Base-by-base conservation (phyloP, 2,797 vertebrate species). In the Periparus ater region DNA sequence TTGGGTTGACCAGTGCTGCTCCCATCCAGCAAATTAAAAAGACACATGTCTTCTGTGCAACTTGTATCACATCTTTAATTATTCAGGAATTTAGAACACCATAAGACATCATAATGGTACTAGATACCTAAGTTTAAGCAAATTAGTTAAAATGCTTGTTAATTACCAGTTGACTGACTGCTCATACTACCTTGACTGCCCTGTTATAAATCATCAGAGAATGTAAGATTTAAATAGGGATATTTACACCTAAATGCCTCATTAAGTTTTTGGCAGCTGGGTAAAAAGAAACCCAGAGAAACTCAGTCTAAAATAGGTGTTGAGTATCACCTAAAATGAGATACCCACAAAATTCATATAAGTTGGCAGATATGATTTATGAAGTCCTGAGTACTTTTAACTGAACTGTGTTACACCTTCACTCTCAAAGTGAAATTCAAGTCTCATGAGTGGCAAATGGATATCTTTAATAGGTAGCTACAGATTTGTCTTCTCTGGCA, bases 1-100 rank as follows among this genome's bases (percentile, higher is more conserved):
- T 66, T 27, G 19, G 16, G n/a, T 29, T 60, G 25, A 38, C 14
- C 26, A 32, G 2, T 55, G 38, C 17, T 50, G 17, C 7, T n/a
- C 2, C 26, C 2, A 1, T 22, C 23, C 53, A 18, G 14, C 25
- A 84, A 50, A 66, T 38, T 3, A 58, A 50, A 76, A 62, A 12
- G 4, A 5, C 3, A 3, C 2, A 1, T 18, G 4, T 13, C 6
- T 50, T n/a, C 20, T 47, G 19, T n/a, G 40, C 17, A 47, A 51
- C 2, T 58, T 77, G 1, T 34, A 17, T 51, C 23, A 8, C 21
- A 67, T 29, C 14, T 67, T 3, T 11, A 38, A 60, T 77, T 16
- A 42, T 44, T 79, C 32, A 54, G 27, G 30, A 67, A 44, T 74
- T 38, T 48, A 61, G 16, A 29, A 36, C 20, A 45, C 4, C 8